phyloP scores from a whole-genome alignment of 2,888 invertebrate genomes.

The Polia nebulosa region DNA sequence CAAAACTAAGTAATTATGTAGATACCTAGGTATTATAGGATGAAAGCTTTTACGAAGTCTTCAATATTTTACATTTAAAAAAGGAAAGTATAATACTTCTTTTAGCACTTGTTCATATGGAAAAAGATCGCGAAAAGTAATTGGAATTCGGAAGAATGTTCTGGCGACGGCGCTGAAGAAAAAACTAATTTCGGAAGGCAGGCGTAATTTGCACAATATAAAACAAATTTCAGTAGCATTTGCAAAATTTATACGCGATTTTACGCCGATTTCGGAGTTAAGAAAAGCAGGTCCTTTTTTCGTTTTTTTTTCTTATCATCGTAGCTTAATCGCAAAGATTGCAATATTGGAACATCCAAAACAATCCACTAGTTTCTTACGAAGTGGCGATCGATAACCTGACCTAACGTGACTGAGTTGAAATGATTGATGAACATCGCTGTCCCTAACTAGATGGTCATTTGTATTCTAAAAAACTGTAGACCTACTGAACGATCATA shows the following conservation, averaged over 20 bases:
- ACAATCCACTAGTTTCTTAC: background rate
- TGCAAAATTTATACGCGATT: slow-evolving; percentile 38
- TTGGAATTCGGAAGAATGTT: slow-evolving; percentile 58
- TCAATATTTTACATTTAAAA: slow-evolving; percentile 3
- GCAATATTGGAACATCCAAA: background rate
- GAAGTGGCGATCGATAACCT: background rate
- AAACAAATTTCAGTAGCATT: slow-evolving; percentile 49
- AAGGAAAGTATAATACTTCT: background rate
- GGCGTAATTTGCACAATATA: slow-evolving; percentile 50
- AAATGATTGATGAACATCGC: background rate
- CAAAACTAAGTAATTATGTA: background rate
- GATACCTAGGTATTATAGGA: background rate
- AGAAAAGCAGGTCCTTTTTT: background rate
- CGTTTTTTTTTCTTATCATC: background rate
- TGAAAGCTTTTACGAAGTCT: background rate
- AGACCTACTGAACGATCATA: slow-evolving; percentile 36
- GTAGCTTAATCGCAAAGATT: background rate
- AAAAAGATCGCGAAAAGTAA: slow-evolving; percentile 57
- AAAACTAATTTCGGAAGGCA: slow-evolving; percentile 55
- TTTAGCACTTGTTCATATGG: slow-evolving; percentile 23
- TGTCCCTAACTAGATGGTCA: slow-evolving; percentile 15
- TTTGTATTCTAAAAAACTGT: slow-evolving; percentile 56
- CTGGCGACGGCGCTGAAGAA: slow-evolving; percentile 42
- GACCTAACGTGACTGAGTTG: background rate
- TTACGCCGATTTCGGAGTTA: slow-evolving; percentile 25